These are phyloP conservation scores for Gerris lacustris DNA, from an alignment of 2,888 invertebrate genomes.

Conservation along the genomic window DNA sequence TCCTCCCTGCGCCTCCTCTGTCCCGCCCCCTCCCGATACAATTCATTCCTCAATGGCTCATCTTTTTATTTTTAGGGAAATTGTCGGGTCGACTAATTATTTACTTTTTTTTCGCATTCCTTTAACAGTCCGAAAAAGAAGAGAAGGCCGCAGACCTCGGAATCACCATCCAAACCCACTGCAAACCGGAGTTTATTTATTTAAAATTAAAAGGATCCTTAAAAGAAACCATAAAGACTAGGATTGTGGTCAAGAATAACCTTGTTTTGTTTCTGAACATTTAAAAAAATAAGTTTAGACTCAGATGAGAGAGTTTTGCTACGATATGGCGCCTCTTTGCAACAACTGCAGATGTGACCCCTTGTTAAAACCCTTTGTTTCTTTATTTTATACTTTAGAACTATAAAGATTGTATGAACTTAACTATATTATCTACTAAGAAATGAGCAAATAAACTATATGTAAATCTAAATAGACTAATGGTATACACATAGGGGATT, in stretches of 20 bases:
- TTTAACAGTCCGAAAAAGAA: background rate
- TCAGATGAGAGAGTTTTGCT: too few species aligned
- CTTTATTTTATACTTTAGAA: too few species aligned
- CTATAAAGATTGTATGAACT: too few species aligned
- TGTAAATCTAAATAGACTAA: too few species aligned
- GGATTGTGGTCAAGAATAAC: background rate
- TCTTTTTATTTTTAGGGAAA: constrained; percentile 1
- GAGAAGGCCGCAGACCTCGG: background rate
- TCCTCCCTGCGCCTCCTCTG: background rate
- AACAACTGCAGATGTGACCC: too few species aligned
- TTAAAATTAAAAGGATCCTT: background rate
- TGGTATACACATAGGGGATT: too few species aligned
- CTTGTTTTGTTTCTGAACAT: background rate
- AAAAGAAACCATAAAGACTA: too few species aligned
- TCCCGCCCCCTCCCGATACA: constrained; percentile 10
- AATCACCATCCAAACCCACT: background rate
- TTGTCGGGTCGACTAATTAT: background rate
- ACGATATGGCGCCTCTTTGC: too few species aligned
- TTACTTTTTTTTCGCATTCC: background rate
- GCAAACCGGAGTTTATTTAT: background rate
- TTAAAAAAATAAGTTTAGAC: background rate
- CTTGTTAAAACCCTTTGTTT: too few species aligned
- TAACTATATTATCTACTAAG: too few species aligned
- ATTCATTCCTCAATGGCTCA: constrained; percentile 17
- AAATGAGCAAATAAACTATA: too few species aligned